Evolutionary conservation across 2,888 invertebrate species (phyloP).

Genomic region (Cerastis rubricosa): DNA sequence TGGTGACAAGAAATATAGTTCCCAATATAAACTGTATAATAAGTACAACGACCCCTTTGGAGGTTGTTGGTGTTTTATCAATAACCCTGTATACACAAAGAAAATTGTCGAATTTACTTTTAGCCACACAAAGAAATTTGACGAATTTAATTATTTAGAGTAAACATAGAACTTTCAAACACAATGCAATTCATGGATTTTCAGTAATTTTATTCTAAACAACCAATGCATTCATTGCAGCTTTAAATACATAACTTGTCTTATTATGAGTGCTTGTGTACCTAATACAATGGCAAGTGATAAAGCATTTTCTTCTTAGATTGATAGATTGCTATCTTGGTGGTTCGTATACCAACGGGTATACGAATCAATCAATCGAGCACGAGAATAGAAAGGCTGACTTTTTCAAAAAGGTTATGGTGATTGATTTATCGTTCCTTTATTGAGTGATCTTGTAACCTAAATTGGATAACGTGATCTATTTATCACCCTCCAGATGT

Average conservation of each 20-base stretch:
- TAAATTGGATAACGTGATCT: constrained; percentile 15
- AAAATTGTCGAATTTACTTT: no score
- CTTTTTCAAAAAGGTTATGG: constrained; percentile 54
- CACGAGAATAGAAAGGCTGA: constrained; percentile 52
- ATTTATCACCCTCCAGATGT: background rate
- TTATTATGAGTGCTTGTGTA: background rate
- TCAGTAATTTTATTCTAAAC: background rate
- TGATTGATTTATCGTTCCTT: constrained; percentile 50
- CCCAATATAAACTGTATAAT: no score
- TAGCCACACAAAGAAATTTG: background rate
- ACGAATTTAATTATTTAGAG: background rate
- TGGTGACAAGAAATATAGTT: no score
- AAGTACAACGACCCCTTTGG: no score
- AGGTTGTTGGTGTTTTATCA: no score
- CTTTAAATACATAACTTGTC: background rate
- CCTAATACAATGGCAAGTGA: constrained; percentile 27
- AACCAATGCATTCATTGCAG: background rate
- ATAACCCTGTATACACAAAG: no score
- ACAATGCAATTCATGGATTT: background rate
- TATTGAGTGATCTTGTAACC: constrained; percentile 40
- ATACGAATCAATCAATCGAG: constrained; percentile 54
- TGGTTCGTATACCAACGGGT: no score
- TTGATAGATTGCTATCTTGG: constrained; percentile 52
- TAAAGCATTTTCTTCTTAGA: constrained; percentile 43
- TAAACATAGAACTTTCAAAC: background rate